These are phyloP conservation scores for Halocynthia aurantium DNA, from an alignment of 23 tunicate species.

Conservation along the genomic window DNA sequence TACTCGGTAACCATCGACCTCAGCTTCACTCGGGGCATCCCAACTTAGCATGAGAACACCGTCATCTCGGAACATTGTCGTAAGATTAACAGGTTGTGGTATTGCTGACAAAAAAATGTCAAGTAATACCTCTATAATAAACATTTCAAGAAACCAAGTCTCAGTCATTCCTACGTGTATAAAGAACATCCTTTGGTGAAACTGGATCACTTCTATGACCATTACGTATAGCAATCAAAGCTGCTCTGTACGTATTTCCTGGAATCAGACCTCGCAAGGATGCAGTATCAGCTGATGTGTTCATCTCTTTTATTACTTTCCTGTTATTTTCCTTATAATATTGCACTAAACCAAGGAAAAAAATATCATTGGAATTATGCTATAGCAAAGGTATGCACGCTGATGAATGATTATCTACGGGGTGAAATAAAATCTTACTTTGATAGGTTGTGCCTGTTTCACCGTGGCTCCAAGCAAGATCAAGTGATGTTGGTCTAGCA, in stretches of 20 bases:
- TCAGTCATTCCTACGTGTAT: not conserved
- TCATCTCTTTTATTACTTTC: not conserved
- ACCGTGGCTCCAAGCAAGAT: conserved; percentile 23
- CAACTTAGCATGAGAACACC: conserved; percentile 15
- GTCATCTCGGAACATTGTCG: conserved; percentile 8
- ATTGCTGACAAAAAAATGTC: conserved; percentile 1
- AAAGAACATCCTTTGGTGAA: not conserved
- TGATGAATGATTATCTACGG: not conserved
- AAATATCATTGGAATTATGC: not conserved
- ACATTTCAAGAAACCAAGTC: not conserved
- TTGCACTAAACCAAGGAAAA: conserved; percentile 15
- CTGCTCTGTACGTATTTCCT: conserved; percentile 7
- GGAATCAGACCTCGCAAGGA: not conserved
- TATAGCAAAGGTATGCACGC: not conserved
- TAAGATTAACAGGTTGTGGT: conserved; percentile 10
- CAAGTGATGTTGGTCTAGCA: conserved; percentile 10
- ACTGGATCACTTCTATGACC: conserved; percentile 14
- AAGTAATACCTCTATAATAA: not conserved
- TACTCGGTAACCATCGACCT: not conserved
- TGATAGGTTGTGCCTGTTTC: conserved; percentile 20
- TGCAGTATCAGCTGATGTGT: conserved; percentile 6
- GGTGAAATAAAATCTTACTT: not conserved
- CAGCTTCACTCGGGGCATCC: not conserved
- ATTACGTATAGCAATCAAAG: not conserved
- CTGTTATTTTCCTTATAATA: conserved; percentile 2